Percentiles rank a stretch among this genome's conserved stretches.
Conservation (phyloP, 2,888 invertebrate species). For the Dexiosoma caninum region DNA sequence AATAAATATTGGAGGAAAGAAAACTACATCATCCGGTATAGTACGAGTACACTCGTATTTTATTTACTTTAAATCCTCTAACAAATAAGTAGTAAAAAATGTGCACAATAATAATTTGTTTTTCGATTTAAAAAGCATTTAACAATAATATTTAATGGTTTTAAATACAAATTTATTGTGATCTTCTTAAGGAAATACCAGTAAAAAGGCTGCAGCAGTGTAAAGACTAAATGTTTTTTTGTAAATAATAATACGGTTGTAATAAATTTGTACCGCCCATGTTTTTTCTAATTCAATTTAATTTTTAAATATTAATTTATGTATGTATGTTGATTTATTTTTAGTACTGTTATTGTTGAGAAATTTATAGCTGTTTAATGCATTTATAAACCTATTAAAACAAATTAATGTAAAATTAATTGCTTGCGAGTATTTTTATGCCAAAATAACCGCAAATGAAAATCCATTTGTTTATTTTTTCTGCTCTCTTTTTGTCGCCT, state of each 20-base stretch:
- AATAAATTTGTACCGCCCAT: too few species aligned
- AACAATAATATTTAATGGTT: slow-evolving; percentile 61
- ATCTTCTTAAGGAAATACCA: slow-evolving; percentile 31
- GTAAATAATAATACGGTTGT: slow-evolving; percentile 5
- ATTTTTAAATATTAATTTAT: slow-evolving; percentile 26
- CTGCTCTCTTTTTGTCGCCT: slow-evolving; percentile 4
- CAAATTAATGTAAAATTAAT: slow-evolving; percentile 65
- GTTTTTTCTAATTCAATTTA: background rate
- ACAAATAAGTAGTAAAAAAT: slow-evolving; percentile 44
- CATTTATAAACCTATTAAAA: slow-evolving; percentile 62
- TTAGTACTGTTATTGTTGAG: slow-evolving; percentile 21
- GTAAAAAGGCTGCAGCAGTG: background rate
- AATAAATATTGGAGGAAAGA: slow-evolving; percentile 4
- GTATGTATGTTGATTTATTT: slow-evolving; percentile 13
- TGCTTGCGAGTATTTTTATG: slow-evolving; percentile 64
- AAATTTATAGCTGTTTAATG: slow-evolving; percentile 61
- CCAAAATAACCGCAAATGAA: slow-evolving; percentile 63
- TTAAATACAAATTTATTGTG: slow-evolving; percentile 59
- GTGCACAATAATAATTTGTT: slow-evolving; percentile 56
- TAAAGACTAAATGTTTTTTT: background rate
- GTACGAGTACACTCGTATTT: too few species aligned
- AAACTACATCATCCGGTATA: slow-evolving; percentile 20
- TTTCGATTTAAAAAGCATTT: slow-evolving; percentile 59
- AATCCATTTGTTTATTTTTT: slow-evolving; percentile 53
- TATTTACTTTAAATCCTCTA: slow-evolving; percentile 58